A percentile compares a stretch with the other conserved stretches of the same genome.
Conservation (phyloP, 2,888 invertebrate species). For the Eudasyphora cyanicolor region DNA sequence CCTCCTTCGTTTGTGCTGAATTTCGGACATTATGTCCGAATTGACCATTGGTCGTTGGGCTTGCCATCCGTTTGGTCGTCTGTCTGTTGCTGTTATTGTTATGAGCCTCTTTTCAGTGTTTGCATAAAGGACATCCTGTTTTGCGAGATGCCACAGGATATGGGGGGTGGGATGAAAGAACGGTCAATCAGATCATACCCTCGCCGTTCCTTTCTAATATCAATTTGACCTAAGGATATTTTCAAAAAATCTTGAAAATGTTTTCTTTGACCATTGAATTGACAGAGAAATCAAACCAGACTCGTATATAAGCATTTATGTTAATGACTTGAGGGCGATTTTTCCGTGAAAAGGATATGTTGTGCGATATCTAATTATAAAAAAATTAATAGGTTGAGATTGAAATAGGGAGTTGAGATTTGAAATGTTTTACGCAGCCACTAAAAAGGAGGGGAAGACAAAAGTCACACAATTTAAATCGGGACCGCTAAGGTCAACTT, state of each 20-base stretch:
- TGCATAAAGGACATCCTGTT: constrained; percentile 50
- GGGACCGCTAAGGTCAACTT: no score
- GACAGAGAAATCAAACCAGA: background rate
- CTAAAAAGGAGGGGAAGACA: no score
- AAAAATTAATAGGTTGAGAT: no score
- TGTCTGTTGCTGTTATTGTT: constrained; percentile 11
- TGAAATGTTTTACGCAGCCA: no score
- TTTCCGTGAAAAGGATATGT: background rate
- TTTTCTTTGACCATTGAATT: constrained; percentile 31
- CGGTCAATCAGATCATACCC: background rate
- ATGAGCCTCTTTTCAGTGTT: constrained; percentile 36
- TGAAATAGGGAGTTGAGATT: no score
- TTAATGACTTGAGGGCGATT: constrained; percentile 13
- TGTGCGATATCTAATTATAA: no score
- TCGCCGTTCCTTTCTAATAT: background rate
- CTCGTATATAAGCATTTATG: constrained; percentile 22
- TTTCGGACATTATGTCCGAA: constrained; percentile 8
- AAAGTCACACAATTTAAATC: no score
- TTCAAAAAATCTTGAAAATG: constrained; percentile 38
- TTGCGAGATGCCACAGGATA: background rate
- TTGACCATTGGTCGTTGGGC: constrained; percentile 57
- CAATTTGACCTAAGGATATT: constrained; percentile 35
- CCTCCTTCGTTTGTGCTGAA: constrained; percentile 38
- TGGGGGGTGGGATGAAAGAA: constrained; percentile 26
- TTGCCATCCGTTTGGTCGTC: constrained; percentile 23